phyloP scores from a whole-genome alignment of 2,113 vertebrate genomes.

The Garra rufa region DNA sequence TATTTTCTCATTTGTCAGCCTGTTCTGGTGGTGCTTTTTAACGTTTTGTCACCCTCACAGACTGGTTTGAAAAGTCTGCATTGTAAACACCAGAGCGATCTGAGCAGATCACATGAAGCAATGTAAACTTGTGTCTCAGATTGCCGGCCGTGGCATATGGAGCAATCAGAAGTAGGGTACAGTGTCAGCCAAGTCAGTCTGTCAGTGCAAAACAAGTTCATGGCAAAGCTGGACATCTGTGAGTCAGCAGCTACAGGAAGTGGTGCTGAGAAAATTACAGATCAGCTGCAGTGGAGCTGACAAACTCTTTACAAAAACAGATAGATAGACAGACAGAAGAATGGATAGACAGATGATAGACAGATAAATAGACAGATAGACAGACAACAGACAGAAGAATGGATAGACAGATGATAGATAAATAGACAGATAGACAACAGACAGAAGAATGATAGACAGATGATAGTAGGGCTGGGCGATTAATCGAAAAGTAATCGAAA shows the following conservation, averaged over 20 bases:
- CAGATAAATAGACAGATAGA: not conserved
- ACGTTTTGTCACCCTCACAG: not conserved
- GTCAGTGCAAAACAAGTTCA: slow-evolving; percentile 5
- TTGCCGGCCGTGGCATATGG: slow-evolving; percentile 61
- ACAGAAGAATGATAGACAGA: not conserved
- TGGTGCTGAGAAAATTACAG: not conserved
- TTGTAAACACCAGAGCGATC: slow-evolving; percentile 14
- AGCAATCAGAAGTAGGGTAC: slow-evolving; percentile 8
- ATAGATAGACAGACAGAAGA: not conserved
- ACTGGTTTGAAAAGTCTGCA: not conserved
- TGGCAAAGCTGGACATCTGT: slow-evolving; percentile 8
- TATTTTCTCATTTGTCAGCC: not conserved
- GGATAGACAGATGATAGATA: not conserved
- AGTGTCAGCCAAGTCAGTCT: slow-evolving; percentile 1
- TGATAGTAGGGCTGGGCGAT: no score
- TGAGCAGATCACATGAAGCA: slow-evolving; percentile 55
- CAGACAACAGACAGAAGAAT: not conserved
- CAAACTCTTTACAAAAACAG: not conserved
- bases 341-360: not conserved
- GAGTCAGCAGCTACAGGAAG: slow-evolving; percentile 1
- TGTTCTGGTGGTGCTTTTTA: not conserved
- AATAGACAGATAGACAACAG: not conserved
- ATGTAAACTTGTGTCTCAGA: slow-evolving; percentile 51
- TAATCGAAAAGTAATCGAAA: no score
- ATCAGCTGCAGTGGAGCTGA: not conserved